Base-by-base conservation (phyloP, 2,797 vertebrate genomes). In the Rhinophrynus dorsalis region DNA sequence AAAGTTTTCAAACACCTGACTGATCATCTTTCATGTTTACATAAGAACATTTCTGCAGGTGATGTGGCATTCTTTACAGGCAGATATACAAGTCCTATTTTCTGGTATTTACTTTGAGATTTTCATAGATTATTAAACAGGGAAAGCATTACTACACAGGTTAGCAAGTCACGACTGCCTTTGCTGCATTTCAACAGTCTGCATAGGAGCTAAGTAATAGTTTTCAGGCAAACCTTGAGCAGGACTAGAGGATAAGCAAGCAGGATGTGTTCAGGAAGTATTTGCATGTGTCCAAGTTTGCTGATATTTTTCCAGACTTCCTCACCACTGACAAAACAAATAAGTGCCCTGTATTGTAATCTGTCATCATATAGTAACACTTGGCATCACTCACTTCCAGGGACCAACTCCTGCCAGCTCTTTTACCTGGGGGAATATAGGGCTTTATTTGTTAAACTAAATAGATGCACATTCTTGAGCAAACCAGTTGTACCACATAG, bases 181-280 rank as follows among this genome's bases (percentile, higher is more conserved):
- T 35, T 24, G 8, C 9, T 18, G 30, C 3, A 10, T 35, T 50
- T 12, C 12, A 6, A 15, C 15, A 17, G 7, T 15, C 12, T 7
- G n/a, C 2, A 10, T 42, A 37, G 21, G 12, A n/a, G 48, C 23
- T 24, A 42, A 8, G 27, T 32, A 35, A 6, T 24, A 30, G 23
- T 17, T 50, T 26, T 50, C 11, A 26, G 51, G 30, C 21, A 38
- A 33, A 52, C 45, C 12, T 47, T 24, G 33, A 37, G 63, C 29
- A 23, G 35, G 6, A 29, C 32, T 27, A 9, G 18, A 32, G 2
- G 30, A n/a, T 55, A 48, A 45, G 48, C 70, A 76, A 73, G 75
- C 78, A 77, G 79, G 79, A 81, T 80, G 67, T 37, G 5, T 37
- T 40, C 21, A 78, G 75, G 76, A 78, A 82, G 77, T 75, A 56